Percentiles rank a stretch among this genome's conserved stretches.
Conservation (phyloP, 2,888 invertebrate genomes). For the Drosophila gaucha region DNA sequence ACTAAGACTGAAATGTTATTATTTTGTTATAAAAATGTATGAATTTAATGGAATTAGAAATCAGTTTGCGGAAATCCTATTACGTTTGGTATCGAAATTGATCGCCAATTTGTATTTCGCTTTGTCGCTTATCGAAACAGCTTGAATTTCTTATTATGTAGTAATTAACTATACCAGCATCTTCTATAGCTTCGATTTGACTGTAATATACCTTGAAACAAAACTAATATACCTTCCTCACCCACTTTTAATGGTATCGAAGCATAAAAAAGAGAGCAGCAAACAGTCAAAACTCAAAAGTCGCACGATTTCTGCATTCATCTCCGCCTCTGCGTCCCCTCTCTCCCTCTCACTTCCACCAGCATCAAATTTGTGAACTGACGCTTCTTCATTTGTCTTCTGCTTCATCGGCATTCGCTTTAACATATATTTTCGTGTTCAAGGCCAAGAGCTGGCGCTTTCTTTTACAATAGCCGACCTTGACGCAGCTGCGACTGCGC, state of each 20-base stretch:
- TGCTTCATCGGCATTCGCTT: conserved; percentile 37
- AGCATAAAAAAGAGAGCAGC: conserved; percentile 30
- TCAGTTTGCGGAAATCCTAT: too few species aligned
- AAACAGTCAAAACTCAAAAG: conserved; percentile 9
- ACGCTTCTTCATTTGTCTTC: conserved; percentile 24
- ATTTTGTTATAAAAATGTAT: too few species aligned
- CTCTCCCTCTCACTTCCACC: neutral
- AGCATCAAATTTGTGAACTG: neutral
- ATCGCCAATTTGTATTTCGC: too few species aligned
- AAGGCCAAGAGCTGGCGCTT: conserved; percentile 60
- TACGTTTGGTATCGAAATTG: too few species aligned
- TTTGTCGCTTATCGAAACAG: too few species aligned
- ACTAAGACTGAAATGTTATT: too few species aligned
- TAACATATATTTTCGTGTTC: conserved; percentile 71
- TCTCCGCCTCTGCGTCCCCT: neutral
- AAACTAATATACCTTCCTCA: neutral
- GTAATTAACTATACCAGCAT: too few species aligned
- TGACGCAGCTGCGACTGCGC: conserved; percentile 74
- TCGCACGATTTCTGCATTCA: conserved; percentile 49
- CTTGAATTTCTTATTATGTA: too few species aligned
- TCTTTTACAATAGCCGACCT: conserved; percentile 81
- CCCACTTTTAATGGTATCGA: neutral
- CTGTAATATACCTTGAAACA: neutral
- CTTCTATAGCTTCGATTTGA: too few species aligned
- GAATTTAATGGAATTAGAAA: too few species aligned